These are phyloP conservation scores for Pelodiscus sinensis DNA, from an alignment of 2,113 vertebrate genomes.

Conservation along the genomic window DNA sequence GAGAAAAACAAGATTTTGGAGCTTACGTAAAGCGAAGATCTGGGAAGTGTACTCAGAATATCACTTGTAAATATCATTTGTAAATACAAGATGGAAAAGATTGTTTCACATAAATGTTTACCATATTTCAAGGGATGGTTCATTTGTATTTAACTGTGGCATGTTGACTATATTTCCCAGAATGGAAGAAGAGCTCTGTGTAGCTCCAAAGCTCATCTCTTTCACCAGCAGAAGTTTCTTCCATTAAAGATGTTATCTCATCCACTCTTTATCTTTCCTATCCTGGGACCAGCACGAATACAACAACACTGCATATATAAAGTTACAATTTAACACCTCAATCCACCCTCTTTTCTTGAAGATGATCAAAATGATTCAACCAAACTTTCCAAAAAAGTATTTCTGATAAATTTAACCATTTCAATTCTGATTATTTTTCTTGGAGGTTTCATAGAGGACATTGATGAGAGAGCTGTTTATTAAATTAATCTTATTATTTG, in stretches of 20 bases:
- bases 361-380: neutral
- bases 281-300: neutral
- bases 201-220: neutral
- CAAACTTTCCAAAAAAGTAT: neutral
- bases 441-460: neutral
- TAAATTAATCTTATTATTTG: neutral
- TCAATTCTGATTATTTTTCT: neutral
- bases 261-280: neutral
- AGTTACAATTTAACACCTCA: rapidly evolving
- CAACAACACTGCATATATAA: neutral
- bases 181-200: neutral
- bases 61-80: neutral
- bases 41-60: neutral
- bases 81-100: neutral
- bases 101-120: neutral
- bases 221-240: neutral
- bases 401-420: neutral
- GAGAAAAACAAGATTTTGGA: neutral
- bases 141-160: neutral
- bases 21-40: neutral
- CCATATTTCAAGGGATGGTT: neutral
- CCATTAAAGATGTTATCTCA: neutral
- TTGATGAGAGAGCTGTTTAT: neutral
- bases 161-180: neutral
- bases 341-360: neutral